Evolutionary conservation across 2,888 invertebrate species (phyloP).

Genomic region (Eretmocerus hayati): DNA sequence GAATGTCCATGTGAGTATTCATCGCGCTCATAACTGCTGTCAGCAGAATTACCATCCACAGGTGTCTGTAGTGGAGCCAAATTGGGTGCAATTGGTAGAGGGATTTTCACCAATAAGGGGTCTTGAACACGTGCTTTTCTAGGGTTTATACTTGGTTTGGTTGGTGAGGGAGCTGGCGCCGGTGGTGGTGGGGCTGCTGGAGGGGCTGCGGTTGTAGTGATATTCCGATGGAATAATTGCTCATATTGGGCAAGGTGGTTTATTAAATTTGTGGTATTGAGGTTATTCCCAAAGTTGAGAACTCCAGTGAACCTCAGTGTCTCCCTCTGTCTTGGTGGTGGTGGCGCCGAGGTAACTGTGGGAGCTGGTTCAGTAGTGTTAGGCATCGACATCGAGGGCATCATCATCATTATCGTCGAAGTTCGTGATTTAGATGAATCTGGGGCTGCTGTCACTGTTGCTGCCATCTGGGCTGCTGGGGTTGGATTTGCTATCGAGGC

Average conservation of each 20-base stretch:
- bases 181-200: no score
- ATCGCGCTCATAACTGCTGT: slow-evolving; percentile 5
- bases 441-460: slow-evolving; percentile 11
- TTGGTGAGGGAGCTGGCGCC: slow-evolving; percentile 8
- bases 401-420: background rate
- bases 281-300: slow-evolving; percentile 39
- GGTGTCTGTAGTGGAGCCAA: slow-evolving; percentile 28
- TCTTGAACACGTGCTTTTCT: no score
- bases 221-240: slow-evolving; percentile 35
- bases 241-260: slow-evolving; percentile 41
- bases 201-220: slow-evolving; percentile 14
- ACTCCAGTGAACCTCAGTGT: slow-evolving; percentile 41
- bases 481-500: slow-evolving; percentile 35
- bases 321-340: slow-evolving; percentile 31
- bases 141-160: background rate
- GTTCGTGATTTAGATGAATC: slow-evolving; percentile 1
- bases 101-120: slow-evolving; percentile 37
- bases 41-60: slow-evolving; percentile 13
- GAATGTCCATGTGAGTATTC: background rate
- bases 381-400: slow-evolving; percentile 3
- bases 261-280: slow-evolving; percentile 29
- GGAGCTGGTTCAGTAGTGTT: slow-evolving; percentile 4
- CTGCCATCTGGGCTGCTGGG: slow-evolving; percentile 15
- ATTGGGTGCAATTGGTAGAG: slow-evolving; percentile 36
- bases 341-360: no score